These are phyloP conservation scores for Nestor notabilis DNA, from an alignment of 2,113 vertebrate species.

Conservation along the genomic window DNA sequence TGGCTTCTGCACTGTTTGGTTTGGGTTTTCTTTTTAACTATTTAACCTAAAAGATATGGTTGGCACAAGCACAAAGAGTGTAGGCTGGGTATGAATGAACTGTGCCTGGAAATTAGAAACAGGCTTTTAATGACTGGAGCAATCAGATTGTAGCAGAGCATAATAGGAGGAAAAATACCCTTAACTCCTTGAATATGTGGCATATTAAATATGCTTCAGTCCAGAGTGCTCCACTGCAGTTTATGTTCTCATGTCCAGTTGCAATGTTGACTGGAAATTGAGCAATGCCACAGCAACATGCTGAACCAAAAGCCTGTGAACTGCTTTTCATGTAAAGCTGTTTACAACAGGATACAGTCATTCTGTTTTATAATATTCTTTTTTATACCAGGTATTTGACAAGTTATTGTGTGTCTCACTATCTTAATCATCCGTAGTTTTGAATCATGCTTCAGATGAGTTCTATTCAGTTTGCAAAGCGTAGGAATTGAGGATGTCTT, in stretches of 20 bases:
- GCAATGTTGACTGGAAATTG: background rate
- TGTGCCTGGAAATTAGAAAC: background rate
- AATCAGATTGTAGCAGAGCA: background rate
- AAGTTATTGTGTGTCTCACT: constrained; percentile 21
- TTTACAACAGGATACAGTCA: background rate
- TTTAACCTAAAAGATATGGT: background rate
- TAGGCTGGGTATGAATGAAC: constrained; percentile 6
- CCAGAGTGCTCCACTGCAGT: background rate
- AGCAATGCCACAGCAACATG: background rate
- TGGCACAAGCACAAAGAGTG: background rate
- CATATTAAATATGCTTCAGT: background rate
- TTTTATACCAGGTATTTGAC: constrained; percentile 1
- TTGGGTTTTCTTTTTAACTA: background rate
- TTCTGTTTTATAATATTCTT: background rate
- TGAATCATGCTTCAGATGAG: constrained; percentile 39
- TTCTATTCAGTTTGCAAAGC: background rate
- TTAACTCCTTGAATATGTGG: background rate
- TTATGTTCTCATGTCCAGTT: background rate
- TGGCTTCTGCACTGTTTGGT: background rate
- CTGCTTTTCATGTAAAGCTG: background rate
- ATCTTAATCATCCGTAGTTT: constrained; percentile 49
- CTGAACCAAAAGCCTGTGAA: background rate
- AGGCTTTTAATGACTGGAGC: background rate
- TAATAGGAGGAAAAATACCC: constrained; percentile 20
- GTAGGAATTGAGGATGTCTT: background rate